phyloP scores from a whole-genome alignment of 2,797 vertebrate species.

The Syngnathus acus region DNA sequence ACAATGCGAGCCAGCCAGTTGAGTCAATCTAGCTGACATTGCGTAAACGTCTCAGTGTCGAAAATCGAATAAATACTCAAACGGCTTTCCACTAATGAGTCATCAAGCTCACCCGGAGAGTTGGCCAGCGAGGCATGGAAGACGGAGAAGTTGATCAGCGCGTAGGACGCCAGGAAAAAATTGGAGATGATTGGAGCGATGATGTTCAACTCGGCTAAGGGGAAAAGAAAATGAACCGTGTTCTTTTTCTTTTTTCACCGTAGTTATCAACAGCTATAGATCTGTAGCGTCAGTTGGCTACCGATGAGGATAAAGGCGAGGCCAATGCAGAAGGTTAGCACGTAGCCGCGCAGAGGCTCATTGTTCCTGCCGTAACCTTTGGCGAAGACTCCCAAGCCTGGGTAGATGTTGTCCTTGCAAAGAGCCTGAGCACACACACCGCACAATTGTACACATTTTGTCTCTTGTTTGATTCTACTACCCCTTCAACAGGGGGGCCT shows the following conservation, averaged over 20 bases:
- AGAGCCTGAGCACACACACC: conserved; percentile 71
- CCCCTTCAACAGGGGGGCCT: too few species aligned
- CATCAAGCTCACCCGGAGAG: conserved; percentile 79
- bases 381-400: conserved; percentile 85
- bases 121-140: conserved; percentile 95
- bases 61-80: too few species aligned
- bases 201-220: conserved; percentile 85
- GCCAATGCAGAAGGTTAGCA: conserved; percentile 90
- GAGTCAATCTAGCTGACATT: too few species aligned
- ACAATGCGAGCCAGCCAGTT: too few species aligned
- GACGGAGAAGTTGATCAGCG: conserved; percentile 95
- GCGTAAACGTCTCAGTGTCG: too few species aligned
- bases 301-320: conserved; percentile 96
- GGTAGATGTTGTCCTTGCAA: conserved; percentile 96
- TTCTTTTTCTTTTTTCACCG: too few species aligned
- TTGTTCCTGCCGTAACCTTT: conserved; percentile 97
- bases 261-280: too few species aligned
- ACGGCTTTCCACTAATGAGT: neutral
- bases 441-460: neutral
- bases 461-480: too few species aligned
- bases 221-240: neutral
- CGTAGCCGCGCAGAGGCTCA: conserved; percentile 89
- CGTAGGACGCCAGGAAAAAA: conserved; percentile 96
- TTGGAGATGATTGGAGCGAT: conserved; percentile 98
- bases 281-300: conserved; percentile 39